Conservation (phyloP, 2,113 vertebrate species). For the Hyaena hyaena region DNA sequence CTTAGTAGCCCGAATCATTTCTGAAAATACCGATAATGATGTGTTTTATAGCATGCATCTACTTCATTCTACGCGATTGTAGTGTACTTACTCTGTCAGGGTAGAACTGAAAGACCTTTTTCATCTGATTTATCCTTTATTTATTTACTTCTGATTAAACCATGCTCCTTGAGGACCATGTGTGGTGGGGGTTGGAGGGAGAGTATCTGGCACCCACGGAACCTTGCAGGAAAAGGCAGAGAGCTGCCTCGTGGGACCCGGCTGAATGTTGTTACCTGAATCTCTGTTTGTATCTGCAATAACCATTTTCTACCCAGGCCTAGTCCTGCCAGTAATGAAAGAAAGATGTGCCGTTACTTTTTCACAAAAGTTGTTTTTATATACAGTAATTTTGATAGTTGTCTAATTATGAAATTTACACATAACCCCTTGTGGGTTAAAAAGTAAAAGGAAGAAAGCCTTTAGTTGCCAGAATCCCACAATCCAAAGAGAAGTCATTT, state of each 20-base stretch:
- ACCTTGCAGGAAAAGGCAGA: not conserved
- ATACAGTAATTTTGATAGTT: not conserved
- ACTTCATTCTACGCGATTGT: not conserved
- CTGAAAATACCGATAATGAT: not conserved
- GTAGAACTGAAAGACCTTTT: not conserved
- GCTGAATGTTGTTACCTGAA: not conserved
- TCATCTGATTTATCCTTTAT: not conserved
- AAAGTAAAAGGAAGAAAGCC: not conserved
- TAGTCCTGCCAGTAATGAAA: not conserved
- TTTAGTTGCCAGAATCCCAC: not conserved
- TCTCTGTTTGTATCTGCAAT: not conserved
- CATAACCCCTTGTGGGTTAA: not conserved
- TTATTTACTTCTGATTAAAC: not conserved
- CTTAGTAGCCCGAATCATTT: not conserved
- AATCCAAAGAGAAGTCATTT: not conserved
- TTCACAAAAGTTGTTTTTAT: not conserved
- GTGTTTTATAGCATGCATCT: not conserved
- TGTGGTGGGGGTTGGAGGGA: no score
- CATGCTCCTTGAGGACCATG: accelerated
- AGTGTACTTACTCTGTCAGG: not conserved
- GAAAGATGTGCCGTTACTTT: not conserved
- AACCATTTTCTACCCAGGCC: not conserved
- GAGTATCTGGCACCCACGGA: accelerated
- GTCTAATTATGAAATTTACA: not conserved
- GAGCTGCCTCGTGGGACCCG: not conserved